phyloP scores from a whole-genome alignment of 2,888 invertebrate genomes.

The Sminthurinus aureus region DNA sequence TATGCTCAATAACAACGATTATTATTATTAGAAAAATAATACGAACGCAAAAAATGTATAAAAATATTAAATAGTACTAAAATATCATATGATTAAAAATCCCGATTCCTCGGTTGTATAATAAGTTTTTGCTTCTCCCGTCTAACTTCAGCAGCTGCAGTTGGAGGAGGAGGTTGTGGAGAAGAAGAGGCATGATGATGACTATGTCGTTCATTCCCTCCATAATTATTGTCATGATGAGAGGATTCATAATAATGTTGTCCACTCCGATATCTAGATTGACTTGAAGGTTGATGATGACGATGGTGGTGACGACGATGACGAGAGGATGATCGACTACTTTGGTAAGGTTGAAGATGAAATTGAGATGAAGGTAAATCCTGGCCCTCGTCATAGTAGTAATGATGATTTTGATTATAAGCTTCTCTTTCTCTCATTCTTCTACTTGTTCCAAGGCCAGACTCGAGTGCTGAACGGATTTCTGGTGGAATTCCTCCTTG shows the following conservation, averaged over 20 bases:
- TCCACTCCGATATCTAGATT: not conserved
- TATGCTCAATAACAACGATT: no score
- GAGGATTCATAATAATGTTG: not conserved
- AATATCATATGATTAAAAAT: not conserved
- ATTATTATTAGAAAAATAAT: no score
- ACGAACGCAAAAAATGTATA: no score
- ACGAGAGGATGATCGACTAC: not conserved
- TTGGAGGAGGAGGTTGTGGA: slow-evolving; percentile 9
- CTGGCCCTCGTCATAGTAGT: no score
- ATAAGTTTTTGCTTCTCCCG: slow-evolving; percentile 50
- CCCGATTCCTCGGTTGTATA: slow-evolving; percentile 43
- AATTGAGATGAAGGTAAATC: not conserved
- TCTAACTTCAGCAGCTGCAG: slow-evolving; percentile 48
- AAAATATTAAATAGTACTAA: no score
- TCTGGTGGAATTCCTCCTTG: slow-evolving; percentile 28
- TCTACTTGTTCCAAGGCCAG: slow-evolving; percentile 41
- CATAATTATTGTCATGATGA: slow-evolving; percentile 5
- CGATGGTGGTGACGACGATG: slow-evolving; percentile 19
- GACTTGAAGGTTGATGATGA: not conserved
- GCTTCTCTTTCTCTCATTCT: slow-evolving; percentile 42
- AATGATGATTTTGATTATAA: not conserved
- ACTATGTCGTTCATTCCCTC: not conserved
- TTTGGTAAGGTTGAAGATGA: not conserved
- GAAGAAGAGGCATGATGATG: not conserved
- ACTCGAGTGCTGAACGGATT: slow-evolving; percentile 33